A percentile compares a stretch with the other conserved stretches of the same genome.
These are phyloP conservation scores for Taxidea taxus DNA, from an alignment of 2,113 vertebrate species.

Conservation along the genomic window DNA sequence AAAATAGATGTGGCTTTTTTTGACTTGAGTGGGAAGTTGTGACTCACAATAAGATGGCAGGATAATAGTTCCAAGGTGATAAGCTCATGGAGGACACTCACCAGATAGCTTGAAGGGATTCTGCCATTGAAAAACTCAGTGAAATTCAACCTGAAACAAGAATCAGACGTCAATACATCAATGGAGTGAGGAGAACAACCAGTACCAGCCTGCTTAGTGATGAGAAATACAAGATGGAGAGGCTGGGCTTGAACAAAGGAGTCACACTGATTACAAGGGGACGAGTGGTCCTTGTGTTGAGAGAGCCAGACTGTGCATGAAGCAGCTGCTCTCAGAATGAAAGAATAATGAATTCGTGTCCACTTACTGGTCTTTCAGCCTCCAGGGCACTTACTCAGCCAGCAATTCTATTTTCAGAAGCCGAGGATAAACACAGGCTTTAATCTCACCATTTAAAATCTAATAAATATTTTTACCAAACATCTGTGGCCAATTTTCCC, in stretches of 20 bases:
- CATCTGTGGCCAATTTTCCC: conserved; percentile 30
- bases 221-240: conserved; percentile 46
- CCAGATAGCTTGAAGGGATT: neutral
- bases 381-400: conserved; percentile 26
- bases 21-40: neutral
- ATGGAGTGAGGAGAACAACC: neutral
- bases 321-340: conserved; percentile 31
- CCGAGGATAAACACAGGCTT: conserved; percentile 2
- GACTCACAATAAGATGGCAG: neutral
- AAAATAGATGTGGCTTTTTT: neutral
- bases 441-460: conserved; percentile 44
- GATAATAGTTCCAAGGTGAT: neutral
- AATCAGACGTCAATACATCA: neutral
- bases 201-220: conserved; percentile 33
- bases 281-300: neutral
- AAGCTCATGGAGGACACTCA: neutral
- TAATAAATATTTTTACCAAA: neutral
- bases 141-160: conserved; percentile 34
- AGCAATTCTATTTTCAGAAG: conserved; percentile 56
- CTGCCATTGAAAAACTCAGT: conserved; percentile 14
- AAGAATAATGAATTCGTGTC: conserved; percentile 44
- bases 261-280: neutral
- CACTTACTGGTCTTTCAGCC: conserved; percentile 22
- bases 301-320: neutral
- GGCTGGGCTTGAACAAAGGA: neutral